These are phyloP conservation scores for Aphyosemion australe DNA, from an alignment of 2,113 vertebrate genomes.

Conservation along the genomic window DNA sequence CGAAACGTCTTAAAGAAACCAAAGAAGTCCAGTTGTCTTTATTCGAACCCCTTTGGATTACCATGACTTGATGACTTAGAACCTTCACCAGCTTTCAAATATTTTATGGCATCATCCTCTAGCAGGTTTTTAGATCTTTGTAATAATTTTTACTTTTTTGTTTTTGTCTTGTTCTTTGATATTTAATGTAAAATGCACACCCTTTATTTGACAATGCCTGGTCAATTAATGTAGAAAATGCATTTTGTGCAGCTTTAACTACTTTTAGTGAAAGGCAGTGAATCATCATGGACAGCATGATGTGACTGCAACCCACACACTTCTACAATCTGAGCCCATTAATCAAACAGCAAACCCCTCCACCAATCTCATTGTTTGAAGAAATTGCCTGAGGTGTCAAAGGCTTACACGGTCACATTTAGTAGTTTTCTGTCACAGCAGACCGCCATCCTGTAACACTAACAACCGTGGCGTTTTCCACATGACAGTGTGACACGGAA, in stretches of 20 bases:
- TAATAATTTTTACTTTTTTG: no score
- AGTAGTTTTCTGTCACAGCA: background rate
- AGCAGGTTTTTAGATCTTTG: no score
- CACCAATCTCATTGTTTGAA: background rate
- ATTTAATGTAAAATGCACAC: no score
- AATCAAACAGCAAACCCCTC: background rate
- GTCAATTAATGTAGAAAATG: no score
- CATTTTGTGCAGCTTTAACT: background rate
- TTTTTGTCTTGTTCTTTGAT: no score
- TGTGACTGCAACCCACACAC: background rate
- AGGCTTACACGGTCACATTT: background rate
- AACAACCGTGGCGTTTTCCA: background rate
- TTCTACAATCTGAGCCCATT: background rate
- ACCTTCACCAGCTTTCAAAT: no score
- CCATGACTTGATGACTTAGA: no score
- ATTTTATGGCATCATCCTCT: no score
- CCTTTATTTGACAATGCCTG: no score
- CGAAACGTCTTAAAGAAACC: no score
- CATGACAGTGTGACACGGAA: conserved; percentile 6
- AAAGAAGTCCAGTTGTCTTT: no score
- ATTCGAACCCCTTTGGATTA: no score
- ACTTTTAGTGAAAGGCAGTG: background rate
- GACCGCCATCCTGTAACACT: background rate
- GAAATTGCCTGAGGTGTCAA: conserved; percentile 1
- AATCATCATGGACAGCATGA: background rate